Base-by-base conservation (phyloP, 2,888 invertebrate genomes). In the Peribatodes rhomboidaria region DNA sequence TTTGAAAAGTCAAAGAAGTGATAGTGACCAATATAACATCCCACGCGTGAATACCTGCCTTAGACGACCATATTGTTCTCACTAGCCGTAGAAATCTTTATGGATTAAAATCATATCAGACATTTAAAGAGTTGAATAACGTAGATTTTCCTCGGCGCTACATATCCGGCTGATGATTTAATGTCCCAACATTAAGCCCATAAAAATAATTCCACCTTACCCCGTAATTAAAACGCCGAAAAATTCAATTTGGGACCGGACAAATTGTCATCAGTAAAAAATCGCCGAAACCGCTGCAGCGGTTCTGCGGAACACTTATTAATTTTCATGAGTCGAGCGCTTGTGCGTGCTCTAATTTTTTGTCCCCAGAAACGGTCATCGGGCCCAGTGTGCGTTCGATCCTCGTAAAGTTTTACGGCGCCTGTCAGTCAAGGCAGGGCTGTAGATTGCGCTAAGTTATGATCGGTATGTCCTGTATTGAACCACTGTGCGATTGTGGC, bases 61-160 rank as follows among this genome's bases (percentile, higher is more conserved):
- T n/a, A n/a, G n/a, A n/a, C n/a, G n/a, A n/a, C n/a, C n/a, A n/a
- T n/a, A n/a, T n/a, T n/a, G n/a, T n/a, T n/a, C n/a, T n/a, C n/a
- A n/a, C n/a, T n/a, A n/a, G n/a, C n/a, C n/a, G n/a, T n/a, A n/a
- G n/a, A n/a, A n/a, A n/a, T n/a, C n/a, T n/a, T n/a, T n/a, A n/a
- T n/a, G n/a, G n/a, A n/a, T n/a, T n/a, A n/a, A n/a, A n/a, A n/a
- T n/a, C n/a, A n/a, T n/a, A n/a, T n/a, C n/a, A n/a, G n/a, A n/a
- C n/a, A n/a, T n/a, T n/a, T n/a, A n/a, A n/a, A n/a, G n/a, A n/a
- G n/a, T n/a, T n/a, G n/a, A 88, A 88, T 87, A 88, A 87, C 86
- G 87, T 88, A 84, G 83, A 79, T 72, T 72, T 80, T 83, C 84
- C 79, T 74, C 76, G 70, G 76, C 44, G 39, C 72, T 70, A 69